Percentiles rank a stretch among this genome's conserved stretches.
These are phyloP conservation scores for Drosophila sechellia DNA, from an alignment of 1,140 invertebrate genomes.

Conservation along the genomic window DNA sequence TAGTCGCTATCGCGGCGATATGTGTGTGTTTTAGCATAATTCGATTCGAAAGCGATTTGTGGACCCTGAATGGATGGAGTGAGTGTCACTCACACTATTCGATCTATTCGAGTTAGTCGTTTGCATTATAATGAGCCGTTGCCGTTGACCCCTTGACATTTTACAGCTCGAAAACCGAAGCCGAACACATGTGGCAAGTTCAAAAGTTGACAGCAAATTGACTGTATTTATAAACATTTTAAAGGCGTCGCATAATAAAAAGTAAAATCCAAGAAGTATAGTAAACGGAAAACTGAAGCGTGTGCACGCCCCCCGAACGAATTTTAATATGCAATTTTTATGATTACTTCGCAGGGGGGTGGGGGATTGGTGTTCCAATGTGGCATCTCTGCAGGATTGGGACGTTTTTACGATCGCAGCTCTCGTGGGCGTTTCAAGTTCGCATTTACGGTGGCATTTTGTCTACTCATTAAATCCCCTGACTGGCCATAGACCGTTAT, in stretches of 20 bases:
- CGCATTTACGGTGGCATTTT: conserved; percentile 65
- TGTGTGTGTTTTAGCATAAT: conserved; percentile 49
- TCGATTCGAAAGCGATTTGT: conserved; percentile 47
- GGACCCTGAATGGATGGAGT: conserved; percentile 5
- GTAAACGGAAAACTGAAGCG: conserved; percentile 27
- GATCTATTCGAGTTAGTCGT: conserved; percentile 9
- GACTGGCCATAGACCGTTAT: conserved; percentile 50
- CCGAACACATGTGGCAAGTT: conserved; percentile 78
- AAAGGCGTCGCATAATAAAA: conserved; percentile 56
- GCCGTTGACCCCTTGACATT: conserved; percentile 69
- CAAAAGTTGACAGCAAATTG: conserved; percentile 82
- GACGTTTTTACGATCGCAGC: conserved; percentile 46
- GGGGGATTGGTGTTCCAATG: background rate
- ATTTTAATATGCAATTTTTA: conserved; percentile 79
- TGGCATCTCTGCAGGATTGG: conserved; percentile 24
- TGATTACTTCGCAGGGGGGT: conserved; percentile 58
- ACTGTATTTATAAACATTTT: conserved; percentile 82
- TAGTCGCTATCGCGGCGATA: conserved; percentile 34
- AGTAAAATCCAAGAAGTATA: conserved; percentile 4
- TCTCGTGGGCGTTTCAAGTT: conserved; percentile 39
- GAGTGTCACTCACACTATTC: conserved; percentile 55
- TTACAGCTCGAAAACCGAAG: conserved; percentile 56
- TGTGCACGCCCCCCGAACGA: conserved; percentile 58
- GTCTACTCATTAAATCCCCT: conserved; percentile 55
- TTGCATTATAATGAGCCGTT: conserved; percentile 53